Base-by-base conservation (phyloP, 1,140 invertebrate species). In the Adoxophyes honmai region DNA sequence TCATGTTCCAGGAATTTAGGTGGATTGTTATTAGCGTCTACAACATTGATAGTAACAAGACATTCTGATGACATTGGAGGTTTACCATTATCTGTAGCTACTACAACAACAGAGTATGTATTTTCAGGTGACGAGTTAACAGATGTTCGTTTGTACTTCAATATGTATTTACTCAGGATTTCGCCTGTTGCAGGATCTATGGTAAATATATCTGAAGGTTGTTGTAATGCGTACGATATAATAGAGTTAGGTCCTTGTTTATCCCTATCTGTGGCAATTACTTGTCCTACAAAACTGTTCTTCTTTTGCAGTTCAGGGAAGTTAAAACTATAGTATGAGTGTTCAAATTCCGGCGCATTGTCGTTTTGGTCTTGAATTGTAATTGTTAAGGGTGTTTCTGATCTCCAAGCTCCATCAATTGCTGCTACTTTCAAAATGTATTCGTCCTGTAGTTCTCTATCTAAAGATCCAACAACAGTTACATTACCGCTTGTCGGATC, bases 331-430 rank as follows among this genome's bases (percentile, higher is more conserved):
- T 98, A 98, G 60, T 92, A 94, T 0, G 94, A 93, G 70, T 96
- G 92, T 66, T 97, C 95, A 75, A 98, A 98, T 84, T 96, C 94
- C 0, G 97, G 97, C 0, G 96, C 93, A 81, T 98, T 98, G 78
- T 98, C 97, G 83, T 98, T 98, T 67, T 97, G 95, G 89, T 98
- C 97, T 84, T 98, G 96, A 55, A 98, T 96, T 1, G 96, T 97
- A 15, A 98, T 96, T 0, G 96, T 97, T 0, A 98, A 80, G 0
- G 96, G 94, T 0, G 97, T 98, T 83, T 96, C 96, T 0, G 95
- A 92, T 60, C 93, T 91, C 97, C 97, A 98, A 4, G 96, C 95
- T 0, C 96, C 96, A 85, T 98, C 97, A 0, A 94, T 94, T 1
- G 95, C 96, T 0, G 93, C 92, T 4, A 98, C 95, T 88, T 97